Evolutionary conservation across 2,888 invertebrate species (phyloP), one percentile per base, ranked within the genome.

Genomic region (Drosophila eohydei): DNA sequence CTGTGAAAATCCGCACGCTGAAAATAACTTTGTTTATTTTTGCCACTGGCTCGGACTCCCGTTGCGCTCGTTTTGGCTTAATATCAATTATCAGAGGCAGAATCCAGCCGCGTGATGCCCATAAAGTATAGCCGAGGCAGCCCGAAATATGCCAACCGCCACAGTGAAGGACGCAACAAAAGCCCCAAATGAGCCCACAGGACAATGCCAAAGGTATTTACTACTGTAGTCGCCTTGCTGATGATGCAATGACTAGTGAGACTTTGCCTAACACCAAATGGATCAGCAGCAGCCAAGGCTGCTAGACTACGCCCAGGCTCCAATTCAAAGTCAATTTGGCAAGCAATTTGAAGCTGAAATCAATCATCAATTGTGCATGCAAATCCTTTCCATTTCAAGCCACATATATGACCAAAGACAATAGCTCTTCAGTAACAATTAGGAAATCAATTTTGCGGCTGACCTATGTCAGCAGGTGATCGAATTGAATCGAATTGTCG

Each of bases 391-490:
- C 52, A 26, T 32, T 26, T 48, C 44, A 28, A 34, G 40, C 62
- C 32, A n/a, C 56, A 57, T 62, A 54, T 38, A 32, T 21, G 50
- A 12, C 26, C 52, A 46, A 65, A 54, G 62, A 57, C 73, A 63
- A 69, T 58, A 61, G 48, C 51, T 63, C 48, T 65, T 46, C 63
- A 68, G 63, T 67, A 73, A 68, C 83, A 86, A 88, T 88, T 85
- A 83, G 71, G 59, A 88, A 88, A 81, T 79, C 81, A 76, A 74
- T 83, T 86, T 73, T 79, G 71, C 57, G 83, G 78, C 68, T 80
- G 72, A 61, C 63, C 67, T 74, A 62, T 59, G 62, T 70, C 54
- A 66, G 63, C 63, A 59, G 38, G 46, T 32, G 40, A 41, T 32
- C 46, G 36, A 59, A 61, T 26, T 34, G 36, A 30, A 41, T 54